These are phyloP conservation scores for Gnatocerus cornutus DNA, from an alignment of 2,888 invertebrate species.

Conservation along the genomic window DNA sequence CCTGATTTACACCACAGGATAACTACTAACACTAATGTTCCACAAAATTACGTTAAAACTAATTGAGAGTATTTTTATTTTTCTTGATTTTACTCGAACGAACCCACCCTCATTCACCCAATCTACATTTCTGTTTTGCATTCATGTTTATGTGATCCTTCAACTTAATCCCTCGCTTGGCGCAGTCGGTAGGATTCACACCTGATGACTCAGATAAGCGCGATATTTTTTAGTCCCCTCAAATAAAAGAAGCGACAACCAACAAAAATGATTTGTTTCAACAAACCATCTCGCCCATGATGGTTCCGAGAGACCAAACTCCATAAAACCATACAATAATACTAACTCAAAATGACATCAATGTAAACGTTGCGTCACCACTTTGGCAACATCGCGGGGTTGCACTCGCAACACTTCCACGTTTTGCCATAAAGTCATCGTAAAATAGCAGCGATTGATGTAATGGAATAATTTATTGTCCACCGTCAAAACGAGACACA, in stretches of 20 bases:
- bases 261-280: no score
- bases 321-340: conserved; percentile 61
- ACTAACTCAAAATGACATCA: conserved; percentile 61
- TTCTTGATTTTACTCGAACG: no score
- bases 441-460: conserved; percentile 63
- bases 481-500: conserved; percentile 49
- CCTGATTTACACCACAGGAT: conserved; percentile 51
- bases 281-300: conserved; percentile 24
- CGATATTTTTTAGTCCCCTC: no score
- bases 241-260: no score
- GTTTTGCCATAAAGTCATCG: conserved; percentile 61
- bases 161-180: conserved; percentile 17
- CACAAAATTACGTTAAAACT: conserved; percentile 20
- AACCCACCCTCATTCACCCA: neutral
- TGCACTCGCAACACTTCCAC: conserved; percentile 57
- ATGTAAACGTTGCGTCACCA: conserved; percentile 55
- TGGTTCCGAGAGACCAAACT: conserved; percentile 57
- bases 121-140: conserved; percentile 6
- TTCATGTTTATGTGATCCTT: conserved; percentile 14
- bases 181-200: conserved; percentile 21
- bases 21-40: conserved; percentile 34
- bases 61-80: conserved; percentile 35
- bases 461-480: conserved; percentile 61
- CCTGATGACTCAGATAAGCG: conserved; percentile 9
- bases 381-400: conserved; percentile 29